A percentile compares a stretch with the other conserved stretches of the same genome.
Evolutionary conservation across 1,140 invertebrate genomes (phyloP).

Genomic region (Drosophila cardini): DNA sequence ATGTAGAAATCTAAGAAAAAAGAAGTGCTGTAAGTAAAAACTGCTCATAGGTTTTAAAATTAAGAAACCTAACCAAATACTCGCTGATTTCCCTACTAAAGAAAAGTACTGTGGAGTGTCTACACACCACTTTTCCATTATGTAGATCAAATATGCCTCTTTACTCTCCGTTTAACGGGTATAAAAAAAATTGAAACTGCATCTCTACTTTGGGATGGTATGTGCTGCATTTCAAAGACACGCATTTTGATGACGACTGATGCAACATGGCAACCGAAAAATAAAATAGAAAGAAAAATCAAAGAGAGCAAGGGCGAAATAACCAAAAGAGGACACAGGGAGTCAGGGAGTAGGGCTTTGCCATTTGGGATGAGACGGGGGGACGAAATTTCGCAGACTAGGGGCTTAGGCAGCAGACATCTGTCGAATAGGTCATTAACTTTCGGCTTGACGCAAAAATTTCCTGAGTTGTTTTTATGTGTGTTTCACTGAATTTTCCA

Average conservation of each 20-base stretch:
- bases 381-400: not conserved
- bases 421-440: conserved; percentile 62
- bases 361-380: too few relatives aligned
- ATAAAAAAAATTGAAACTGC: not conserved
- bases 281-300: too few relatives aligned
- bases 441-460: conserved; percentile 29
- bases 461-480: conserved; percentile 5
- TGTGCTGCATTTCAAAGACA: conserved; percentile 53
- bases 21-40: too few relatives aligned
- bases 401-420: conserved; percentile 7
- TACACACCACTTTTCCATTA: too few relatives aligned
- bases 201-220: conserved; percentile 28
- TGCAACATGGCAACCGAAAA: not conserved
- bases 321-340: not conserved
- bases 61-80: too few relatives aligned
- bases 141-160: too few relatives aligned
- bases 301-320: not conserved
- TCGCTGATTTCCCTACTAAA: too few relatives aligned
- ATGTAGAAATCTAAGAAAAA: too few relatives aligned
- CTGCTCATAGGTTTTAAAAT: too few relatives aligned
- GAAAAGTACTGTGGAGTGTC: too few relatives aligned
- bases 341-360: not conserved
- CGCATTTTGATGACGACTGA: conserved; percentile 47
- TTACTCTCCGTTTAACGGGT: too few relatives aligned
- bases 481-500: not conserved